Evolutionary conservation across 2,888 invertebrate genomes (phyloP), one percentile per base, ranked within the genome.

Genomic region (Drosophila niveifrons): DNA sequence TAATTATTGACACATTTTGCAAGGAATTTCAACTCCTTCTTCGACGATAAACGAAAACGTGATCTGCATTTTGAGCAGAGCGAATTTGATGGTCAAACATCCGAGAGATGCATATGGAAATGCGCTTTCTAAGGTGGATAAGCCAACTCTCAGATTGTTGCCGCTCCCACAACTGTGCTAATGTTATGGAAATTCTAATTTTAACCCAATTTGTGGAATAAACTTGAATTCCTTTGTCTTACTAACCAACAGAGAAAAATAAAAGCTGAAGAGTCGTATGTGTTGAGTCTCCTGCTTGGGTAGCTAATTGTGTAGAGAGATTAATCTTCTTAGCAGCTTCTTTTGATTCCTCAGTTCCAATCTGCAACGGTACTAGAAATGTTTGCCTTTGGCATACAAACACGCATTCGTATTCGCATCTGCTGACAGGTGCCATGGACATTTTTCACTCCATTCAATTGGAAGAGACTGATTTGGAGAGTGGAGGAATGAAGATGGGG

Each of bases 1-100:
- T 91, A 91, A 91, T 91, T 91, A 91, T 90, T 91, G 90, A 91
- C 91, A 91, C 90, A 90, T 91, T 90, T 90, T 68, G 80, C 63
- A 65, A 77, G 75, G 76, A 82, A 86, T 87, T 75, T 75, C 70
- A 80, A 80, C 52, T 57, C 56, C 62, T 58, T 43, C 36, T 46
- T 55, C 41, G 8, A 43, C 70, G 82, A 77, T 75, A 80, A 55
- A 52, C 63, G 17, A 73, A 87, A 68, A 79, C 87, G 83, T 83
- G 83, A 87, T 62, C 63, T 39, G 63, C 55, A 51, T 73, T 52
- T 55, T 43, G 50, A 71, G 68, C 70, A 46, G 46, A 68, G 65
- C 71, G 44, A 67, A 74, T 68, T 71, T 46, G 56, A 63, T 63
- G 44, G 48, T 41, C 36, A 44, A 47, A 43, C 50, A 36, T 61